Conservation (phyloP, 35 echinoderm and acorn worm genomes). For the Amphiura filiformis region DNA sequence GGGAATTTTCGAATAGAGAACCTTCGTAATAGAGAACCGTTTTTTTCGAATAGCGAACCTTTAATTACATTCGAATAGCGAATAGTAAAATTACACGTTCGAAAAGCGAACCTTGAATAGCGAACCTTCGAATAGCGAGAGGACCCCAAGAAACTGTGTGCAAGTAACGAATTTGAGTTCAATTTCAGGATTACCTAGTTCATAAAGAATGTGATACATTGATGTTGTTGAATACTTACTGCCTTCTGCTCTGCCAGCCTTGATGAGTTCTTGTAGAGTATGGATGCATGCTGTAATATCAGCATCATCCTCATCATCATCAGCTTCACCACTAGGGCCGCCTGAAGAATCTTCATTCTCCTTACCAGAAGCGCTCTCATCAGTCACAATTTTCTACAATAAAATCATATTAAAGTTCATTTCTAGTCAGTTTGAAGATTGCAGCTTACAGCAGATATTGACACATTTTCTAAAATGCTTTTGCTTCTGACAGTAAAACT, state of each 20-base stretch:
- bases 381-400: slow-evolving; percentile 48
- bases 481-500: background rate
- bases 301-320: slow-evolving; percentile 8
- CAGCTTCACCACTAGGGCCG: background rate
- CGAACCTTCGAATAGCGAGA: no score
- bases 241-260: slow-evolving; percentile 4
- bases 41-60: no score
- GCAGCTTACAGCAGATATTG: background rate
- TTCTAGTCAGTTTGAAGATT: background rate
- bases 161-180: background rate
- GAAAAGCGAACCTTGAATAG: no score
- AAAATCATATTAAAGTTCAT: background rate
- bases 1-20: no score
- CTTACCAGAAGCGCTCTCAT: slow-evolving; percentile 48
- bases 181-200: background rate
- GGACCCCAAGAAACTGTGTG: background rate
- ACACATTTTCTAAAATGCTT: background rate
- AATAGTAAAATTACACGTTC: no score
- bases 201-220: background rate
- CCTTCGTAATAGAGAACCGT: no score
- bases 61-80: no score
- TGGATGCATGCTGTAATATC: slow-evolving; percentile 26
- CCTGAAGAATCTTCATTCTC: no score
- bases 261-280: slow-evolving; percentile 1
- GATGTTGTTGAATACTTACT: slow-evolving; percentile 6